Evolutionary conservation across 2,113 vertebrate species (phyloP).

Genomic region (Chiloscyllium plagiosum): DNA sequence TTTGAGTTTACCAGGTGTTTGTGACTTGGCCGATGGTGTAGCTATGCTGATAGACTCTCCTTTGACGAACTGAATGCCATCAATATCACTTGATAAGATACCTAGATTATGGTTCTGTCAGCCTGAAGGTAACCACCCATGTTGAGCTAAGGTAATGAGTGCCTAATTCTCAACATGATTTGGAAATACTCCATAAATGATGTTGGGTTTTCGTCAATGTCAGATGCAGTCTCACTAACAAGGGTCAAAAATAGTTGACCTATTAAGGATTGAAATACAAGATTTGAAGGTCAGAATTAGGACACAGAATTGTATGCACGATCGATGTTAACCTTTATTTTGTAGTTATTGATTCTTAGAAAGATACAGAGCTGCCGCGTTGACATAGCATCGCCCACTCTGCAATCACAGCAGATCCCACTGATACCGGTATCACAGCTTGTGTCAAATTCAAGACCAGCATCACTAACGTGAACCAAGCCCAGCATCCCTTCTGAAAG

Average conservation of each 20-base stretch:
- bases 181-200: not conserved
- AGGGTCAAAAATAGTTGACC: not conserved
- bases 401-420: not conserved
- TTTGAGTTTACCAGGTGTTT: too few relatives aligned
- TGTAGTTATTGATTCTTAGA: not conserved
- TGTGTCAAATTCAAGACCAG: not conserved
- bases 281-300: not conserved
- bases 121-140: not conserved
- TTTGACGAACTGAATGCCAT: not conserved
- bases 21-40: too few relatives aligned
- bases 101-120: not conserved
- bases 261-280: not conserved
- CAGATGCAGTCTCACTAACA: not conserved
- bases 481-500: not conserved
- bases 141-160: not conserved
- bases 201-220: not conserved
- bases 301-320: not conserved
- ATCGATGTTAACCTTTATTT: not conserved
- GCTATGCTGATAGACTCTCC: not conserved
- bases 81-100: not conserved
- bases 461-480: not conserved
- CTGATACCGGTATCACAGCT: not conserved
- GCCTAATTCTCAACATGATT: not conserved
- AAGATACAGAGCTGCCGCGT: not conserved
- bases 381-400: not conserved